These are phyloP conservation scores for Julus scandinavius DNA, from an alignment of 2,888 invertebrate species.

Conservation along the genomic window DNA sequence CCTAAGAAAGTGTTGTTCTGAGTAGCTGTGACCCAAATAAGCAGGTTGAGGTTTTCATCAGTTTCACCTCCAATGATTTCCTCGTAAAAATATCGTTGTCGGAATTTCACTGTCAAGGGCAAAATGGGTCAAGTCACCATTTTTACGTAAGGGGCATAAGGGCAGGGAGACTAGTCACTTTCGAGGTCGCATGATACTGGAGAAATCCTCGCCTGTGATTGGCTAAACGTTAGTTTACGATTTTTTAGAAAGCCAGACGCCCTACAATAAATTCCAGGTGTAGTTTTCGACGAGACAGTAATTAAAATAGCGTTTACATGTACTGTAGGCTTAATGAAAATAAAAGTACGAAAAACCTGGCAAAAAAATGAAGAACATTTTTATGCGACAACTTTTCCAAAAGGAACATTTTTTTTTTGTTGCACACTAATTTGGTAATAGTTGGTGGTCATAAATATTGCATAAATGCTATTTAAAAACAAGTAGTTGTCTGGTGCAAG, in stretches of 20 bases:
- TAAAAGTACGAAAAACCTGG: background rate
- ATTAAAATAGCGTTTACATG: background rate
- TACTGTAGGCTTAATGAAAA: background rate
- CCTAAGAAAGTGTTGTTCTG: background rate
- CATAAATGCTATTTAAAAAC: too few species aligned
- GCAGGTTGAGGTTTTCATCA: background rate
- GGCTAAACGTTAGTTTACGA: background rate
- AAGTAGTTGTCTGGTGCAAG: too few species aligned
- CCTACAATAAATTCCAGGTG: background rate
- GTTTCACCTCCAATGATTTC: background rate
- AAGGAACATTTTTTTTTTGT: background rate
- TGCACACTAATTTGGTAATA: too few species aligned
- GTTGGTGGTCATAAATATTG: too few species aligned
- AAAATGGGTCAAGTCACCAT: background rate
- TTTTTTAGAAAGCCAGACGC: background rate
- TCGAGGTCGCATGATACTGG: background rate
- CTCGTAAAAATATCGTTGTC: background rate
- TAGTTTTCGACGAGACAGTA: background rate
- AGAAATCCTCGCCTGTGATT: background rate
- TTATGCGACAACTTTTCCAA: too few species aligned
- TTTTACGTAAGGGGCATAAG: background rate
- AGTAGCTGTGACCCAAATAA: background rate
- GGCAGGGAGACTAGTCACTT: background rate
- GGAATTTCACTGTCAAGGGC: slow-evolving; percentile 17
- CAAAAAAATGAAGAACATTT: background rate